Base-by-base conservation (phyloP, 2,888 invertebrate species). In the Theretra japonica region DNA sequence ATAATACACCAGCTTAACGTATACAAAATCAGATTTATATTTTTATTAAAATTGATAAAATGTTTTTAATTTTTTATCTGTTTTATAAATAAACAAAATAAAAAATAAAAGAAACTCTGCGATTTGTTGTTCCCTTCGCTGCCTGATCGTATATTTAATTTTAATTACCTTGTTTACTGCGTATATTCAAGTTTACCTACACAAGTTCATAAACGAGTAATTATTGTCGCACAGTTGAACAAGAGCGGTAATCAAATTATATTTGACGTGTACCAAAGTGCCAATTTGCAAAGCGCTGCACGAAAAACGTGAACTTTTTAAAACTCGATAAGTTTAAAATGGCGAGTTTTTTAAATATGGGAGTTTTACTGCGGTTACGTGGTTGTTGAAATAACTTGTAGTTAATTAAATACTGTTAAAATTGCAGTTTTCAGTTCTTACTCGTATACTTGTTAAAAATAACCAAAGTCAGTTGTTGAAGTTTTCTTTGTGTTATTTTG, bases 141-240 rank as follows among this genome's bases (percentile, higher is more conserved):
- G 28, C 23, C 17, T 58, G 58, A 8, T 23, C 23, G 25, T 23
- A n/a, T 57, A 11, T 57, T 57, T 58, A 58, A 25, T 25, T 58
- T 58, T 25, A 58, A 58, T 58, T 58, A 25, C 5, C 15, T 58
- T 58, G 58, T 58, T 58, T 58, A 58, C 23, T 58, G 58, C 58
- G 11, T 58, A 28, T 23, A 17, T 58, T n/a, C 19, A 25, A 11
- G 15, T 17, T 25, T 58, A 58, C 25, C 23, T 58, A 58, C 11
- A 11, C 17, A 23, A 17, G 58, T 58, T 58, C 25, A 23, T 25
- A 53, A 53, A 53, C 53, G 53, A 53, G 53, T 53, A 58, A 25
- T 58, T 25, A 25, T 58, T 25, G 4, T 58, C 25, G 25, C 25
- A 58, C 23, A 58, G 4, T 58, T 2, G n/a, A 53, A n/a, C n/a